These are phyloP conservation scores for Polydrusus cervinus DNA, from an alignment of 2,888 invertebrate species.

Conservation along the genomic window DNA sequence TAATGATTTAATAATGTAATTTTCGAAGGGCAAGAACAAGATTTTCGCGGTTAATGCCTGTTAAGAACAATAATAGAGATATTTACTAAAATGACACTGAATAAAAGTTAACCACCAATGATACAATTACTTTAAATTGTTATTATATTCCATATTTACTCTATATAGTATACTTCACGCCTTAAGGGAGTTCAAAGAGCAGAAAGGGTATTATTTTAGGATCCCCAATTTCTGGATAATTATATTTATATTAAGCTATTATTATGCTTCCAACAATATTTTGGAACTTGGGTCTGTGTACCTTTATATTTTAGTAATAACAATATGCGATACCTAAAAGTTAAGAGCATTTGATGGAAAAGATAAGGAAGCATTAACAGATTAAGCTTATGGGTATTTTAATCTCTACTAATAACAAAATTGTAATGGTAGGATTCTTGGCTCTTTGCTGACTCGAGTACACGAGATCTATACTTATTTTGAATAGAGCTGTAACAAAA, in stretches of 20 bases:
- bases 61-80: constrained; percentile 12
- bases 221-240: constrained; percentile 39
- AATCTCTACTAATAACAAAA: neutral
- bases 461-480: too few relatives aligned
- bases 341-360: neutral
- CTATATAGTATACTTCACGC: constrained; percentile 19
- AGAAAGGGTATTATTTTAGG: constrained; percentile 45
- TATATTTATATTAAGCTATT: constrained; percentile 34
- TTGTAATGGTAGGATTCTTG: too few relatives aligned
- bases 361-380: neutral
- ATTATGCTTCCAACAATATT: constrained; percentile 26
- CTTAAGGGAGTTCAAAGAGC: constrained; percentile 29
- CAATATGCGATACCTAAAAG: neutral
- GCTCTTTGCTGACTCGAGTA: too few relatives aligned
- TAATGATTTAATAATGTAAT: neutral
- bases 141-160: constrained; percentile 25
- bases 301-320: constrained; percentile 8
- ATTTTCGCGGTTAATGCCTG: neutral
- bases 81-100: constrained; percentile 10
- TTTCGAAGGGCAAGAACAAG: neutral
- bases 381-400: neutral
- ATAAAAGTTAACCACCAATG: constrained; percentile 21
- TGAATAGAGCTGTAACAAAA: too few relatives aligned
- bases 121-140: constrained; percentile 21
- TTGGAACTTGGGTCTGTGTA: constrained; percentile 20